Base-by-base conservation (phyloP, 2,113 vertebrate genomes). In the Eudyptes chrysolophus region DNA sequence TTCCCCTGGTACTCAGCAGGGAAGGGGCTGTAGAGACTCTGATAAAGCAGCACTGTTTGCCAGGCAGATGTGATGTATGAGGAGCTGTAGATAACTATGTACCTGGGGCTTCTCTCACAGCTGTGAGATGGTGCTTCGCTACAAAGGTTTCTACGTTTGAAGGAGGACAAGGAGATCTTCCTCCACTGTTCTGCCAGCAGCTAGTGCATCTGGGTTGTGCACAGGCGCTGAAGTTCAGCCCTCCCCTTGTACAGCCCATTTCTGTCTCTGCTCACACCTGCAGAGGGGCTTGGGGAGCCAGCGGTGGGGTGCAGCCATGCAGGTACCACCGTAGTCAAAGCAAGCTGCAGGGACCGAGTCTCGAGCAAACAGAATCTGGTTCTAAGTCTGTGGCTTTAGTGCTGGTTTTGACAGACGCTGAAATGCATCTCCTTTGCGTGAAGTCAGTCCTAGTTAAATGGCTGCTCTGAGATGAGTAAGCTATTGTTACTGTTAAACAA, bases 1-100 rank as follows among this genome's bases (percentile, higher is more conserved):
- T 84, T 55, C n/a, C 26, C 30, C 34, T 1, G 0, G 6, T 36
- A 11, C 7, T 36, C 34, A 54, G 46, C 30, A 27, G 34, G n/a
- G 65, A n/a, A 10, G 6, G 14, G 10, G 30, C 58, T 89, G 44
- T 10, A 79, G 60, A 42, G 70, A 46, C 25, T 46, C 38, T 32
- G 29, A 22, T 42, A 27, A 44, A 79, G 17, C n/a, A 68, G 11
- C 52, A 6, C 44, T 52, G 78, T 52, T 52, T 72, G 34, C 26
- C 64, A 55, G 36, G 48, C 36, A 68, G 32, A 68, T 57, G 48
- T 13, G 27, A 52, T 4, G 9, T 4, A 10, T 5, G 4, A 51
- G 29, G 48, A n/a, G 15, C 40, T 66, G 81, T 24, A 30, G 27
- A 7, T 34, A 36, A 26, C 10, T 16, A 19, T 10, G 12, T 49